Conservation (phyloP, 2,797 vertebrate species). For the Gambelia wislizenii region DNA sequence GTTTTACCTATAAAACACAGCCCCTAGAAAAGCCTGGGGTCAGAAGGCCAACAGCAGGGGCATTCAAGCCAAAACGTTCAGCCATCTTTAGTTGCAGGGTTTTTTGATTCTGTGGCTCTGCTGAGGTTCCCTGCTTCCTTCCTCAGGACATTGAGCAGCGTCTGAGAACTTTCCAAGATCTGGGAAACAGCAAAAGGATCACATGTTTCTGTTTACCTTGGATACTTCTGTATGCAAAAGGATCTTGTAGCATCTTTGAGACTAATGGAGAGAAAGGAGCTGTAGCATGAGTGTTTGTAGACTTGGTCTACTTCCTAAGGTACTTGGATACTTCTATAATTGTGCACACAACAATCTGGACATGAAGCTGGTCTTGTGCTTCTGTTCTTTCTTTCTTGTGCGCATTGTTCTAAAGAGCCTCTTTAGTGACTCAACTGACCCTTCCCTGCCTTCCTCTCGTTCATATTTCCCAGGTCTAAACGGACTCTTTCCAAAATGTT, state of each 20-base stretch:
- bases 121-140: constrained; percentile 86
- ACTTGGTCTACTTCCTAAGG: no score
- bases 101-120: constrained; percentile 80
- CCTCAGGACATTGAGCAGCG: constrained; percentile 89
- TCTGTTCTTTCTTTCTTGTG: background rate
- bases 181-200: constrained; percentile 62
- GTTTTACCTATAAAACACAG: background rate
- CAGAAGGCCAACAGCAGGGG: constrained; percentile 11
- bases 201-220: constrained; percentile 28
- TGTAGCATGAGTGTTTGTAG: no score
- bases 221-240: no score
- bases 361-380: background rate
- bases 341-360: constrained; percentile 14
- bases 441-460: background rate
- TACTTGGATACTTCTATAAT: background rate
- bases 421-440: background rate
- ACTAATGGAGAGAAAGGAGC: no score
- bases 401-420: background rate
- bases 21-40: background rate
- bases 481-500: background rate
- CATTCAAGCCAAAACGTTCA: constrained; percentile 36
- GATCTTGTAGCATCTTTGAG: no score
- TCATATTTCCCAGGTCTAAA: background rate
- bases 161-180: constrained; percentile 96
- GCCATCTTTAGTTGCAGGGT: constrained; percentile 47